Evolutionary conservation across 1,140 invertebrate genomes (phyloP).

Genomic region (Orchestia grillus): DNA sequence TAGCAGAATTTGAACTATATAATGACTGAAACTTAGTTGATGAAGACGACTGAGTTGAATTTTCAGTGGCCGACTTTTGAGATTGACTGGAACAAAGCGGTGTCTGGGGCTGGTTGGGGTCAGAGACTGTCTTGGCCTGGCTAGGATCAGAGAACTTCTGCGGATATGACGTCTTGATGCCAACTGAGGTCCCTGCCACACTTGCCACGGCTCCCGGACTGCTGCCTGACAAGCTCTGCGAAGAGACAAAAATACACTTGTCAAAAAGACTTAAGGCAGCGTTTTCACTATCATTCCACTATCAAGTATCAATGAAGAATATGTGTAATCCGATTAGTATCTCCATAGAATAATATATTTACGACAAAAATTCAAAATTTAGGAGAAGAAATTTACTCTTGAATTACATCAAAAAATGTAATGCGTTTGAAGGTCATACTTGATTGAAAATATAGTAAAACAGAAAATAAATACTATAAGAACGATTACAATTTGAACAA

Average conservation of each 20-base stretch:
- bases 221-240: conserved; percentile 22
- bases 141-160: not conserved
- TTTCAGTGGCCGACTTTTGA: not conserved
- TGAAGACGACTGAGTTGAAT: not conserved
- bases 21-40: not conserved
- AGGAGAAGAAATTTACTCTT: not conserved
- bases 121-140: not conserved
- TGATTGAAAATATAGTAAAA: not conserved
- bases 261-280: not conserved
- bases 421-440: not conserved
- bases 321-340: too few species aligned
- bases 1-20: not conserved
- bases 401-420: not conserved
- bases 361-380: not conserved
- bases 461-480: not conserved
- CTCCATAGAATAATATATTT: too few species aligned
- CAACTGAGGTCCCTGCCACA: conserved; percentile 4
- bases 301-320: too few species aligned
- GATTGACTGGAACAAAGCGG: not conserved
- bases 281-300: not conserved
- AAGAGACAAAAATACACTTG: not conserved
- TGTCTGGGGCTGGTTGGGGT: not conserved
- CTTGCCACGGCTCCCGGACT: conserved; percentile 1
- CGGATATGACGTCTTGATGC: not conserved
- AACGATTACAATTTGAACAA: not conserved